These are phyloP conservation scores for Clostera curtula DNA, from an alignment of 2,888 invertebrate species.

Conservation along the genomic window DNA sequence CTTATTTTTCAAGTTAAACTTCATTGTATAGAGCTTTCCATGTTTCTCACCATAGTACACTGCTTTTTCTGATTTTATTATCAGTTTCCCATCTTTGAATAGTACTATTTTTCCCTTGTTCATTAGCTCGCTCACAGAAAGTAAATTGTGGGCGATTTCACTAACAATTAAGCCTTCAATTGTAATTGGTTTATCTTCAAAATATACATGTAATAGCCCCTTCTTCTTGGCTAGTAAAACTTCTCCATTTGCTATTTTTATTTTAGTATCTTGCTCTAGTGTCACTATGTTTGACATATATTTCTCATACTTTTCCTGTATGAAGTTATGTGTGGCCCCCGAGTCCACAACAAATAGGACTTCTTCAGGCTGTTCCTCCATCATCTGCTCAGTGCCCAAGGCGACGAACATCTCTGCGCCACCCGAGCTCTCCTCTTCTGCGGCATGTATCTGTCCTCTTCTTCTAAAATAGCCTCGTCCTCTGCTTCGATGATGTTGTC, in stretches of 20 bases:
- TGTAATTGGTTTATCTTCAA: neutral
- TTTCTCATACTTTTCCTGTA: neutral
- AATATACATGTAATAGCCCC: neutral
- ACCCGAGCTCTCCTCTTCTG: too few species aligned
- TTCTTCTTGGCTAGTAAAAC: neutral
- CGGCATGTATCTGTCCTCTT: too few species aligned
- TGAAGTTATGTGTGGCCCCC: too few species aligned
- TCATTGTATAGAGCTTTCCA: neutral
- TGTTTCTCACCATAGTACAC: neutral
- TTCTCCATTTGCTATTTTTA: neutral
- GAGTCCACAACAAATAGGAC: too few species aligned
- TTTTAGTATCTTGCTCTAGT: neutral
- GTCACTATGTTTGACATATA: neutral
- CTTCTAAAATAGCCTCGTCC: too few species aligned
- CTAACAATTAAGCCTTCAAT: conserved; percentile 1
- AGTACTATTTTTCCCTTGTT: neutral
- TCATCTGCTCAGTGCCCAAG: too few species aligned
- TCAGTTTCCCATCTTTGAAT: neutral
- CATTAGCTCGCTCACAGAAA: neutral
- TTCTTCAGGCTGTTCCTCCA: too few species aligned
- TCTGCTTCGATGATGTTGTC: too few species aligned
- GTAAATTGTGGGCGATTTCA: conserved; percentile 1
- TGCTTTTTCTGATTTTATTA: neutral
- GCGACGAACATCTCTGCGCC: too few species aligned
- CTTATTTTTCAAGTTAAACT: neutral